Evolutionary conservation across 92 coral and sea anemone species (phyloP), one percentile per base, ranked within the genome.

Genomic region (Paragorgia papillata): DNA sequence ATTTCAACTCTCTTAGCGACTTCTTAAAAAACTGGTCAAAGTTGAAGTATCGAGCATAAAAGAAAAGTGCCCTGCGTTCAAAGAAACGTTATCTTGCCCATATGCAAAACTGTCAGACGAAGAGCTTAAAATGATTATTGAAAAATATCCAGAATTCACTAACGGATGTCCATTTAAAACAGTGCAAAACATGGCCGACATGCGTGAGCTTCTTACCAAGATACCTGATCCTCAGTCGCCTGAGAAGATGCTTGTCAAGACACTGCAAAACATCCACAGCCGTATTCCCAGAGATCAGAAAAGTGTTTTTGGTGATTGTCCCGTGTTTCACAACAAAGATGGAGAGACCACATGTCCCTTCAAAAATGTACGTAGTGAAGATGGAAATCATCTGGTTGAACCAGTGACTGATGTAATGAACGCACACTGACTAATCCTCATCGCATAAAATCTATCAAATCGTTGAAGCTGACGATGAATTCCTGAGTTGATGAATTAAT

Each of bases 331-430:
- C 41, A 25, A 65, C 44, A 53, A 34, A 0, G 55, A 65, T 1
- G 54, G 55, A 6, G 7, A 40, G 32, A 39, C 32, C 2, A 37
- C 74, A 5, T 66, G 56, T 43, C 74, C 74, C 1, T 66, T 66
- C 74, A 66, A 66, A 27, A 66, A 46, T 43, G 56, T 43, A 22
- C 74, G 56, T 14, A 66, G 56, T 40, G 55, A 66, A n/a, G n/a
- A n/a, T 2, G 55, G 55, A 21, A 66, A 37, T 21, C 74, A 66
- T 19, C 27, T 66, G 1, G 73, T 66, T 13, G 51, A 66, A 22
- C 74, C 74, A 43, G 74, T 37, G n/a, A 39, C 24, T 2, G 54
- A 66, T 30, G 31, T 66, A 17, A 15, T 66, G 8, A 19, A 19
- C 12, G 43, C 43, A 4, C n/a, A n/a, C n/a, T n/a, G n/a, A n/a